Evolutionary conservation across 2,797 vertebrate genomes (phyloP).

Genomic region (Chelidonichthys spinosus): DNA sequence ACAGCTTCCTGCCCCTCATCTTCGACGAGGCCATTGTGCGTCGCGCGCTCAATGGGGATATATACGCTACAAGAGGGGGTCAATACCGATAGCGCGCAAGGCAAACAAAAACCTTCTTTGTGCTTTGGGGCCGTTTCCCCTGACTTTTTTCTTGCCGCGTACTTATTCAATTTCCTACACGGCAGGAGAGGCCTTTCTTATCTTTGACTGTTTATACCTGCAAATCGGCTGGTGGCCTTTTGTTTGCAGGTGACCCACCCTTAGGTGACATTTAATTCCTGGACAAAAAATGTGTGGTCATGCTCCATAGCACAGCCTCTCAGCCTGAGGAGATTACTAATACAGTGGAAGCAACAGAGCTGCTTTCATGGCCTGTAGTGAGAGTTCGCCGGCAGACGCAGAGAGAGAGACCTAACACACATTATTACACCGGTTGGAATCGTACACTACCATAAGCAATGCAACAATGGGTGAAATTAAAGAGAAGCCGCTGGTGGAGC

Average conservation of each 20-base stretch:
- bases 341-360: slow-evolving; percentile 80
- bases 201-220: slow-evolving; percentile 82
- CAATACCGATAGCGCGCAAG: slow-evolving; percentile 74
- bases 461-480: slow-evolving; percentile 47
- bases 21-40: slow-evolving; percentile 77
- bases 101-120: slow-evolving; percentile 83
- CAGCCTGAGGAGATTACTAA: slow-evolving; percentile 86
- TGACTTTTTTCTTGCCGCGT: slow-evolving; percentile 57
- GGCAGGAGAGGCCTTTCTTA: slow-evolving; percentile 77
- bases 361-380: slow-evolving; percentile 70
- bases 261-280: slow-evolving; percentile 90
- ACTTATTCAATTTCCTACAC: slow-evolving; percentile 84
- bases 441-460: slow-evolving; percentile 48
- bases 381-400: slow-evolving; percentile 42
- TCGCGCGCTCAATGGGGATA: slow-evolving; percentile 77
- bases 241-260: slow-evolving; percentile 85
- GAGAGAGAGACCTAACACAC: slow-evolving; percentile 44
- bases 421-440: slow-evolving; percentile 59
- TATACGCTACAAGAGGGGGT: slow-evolving; percentile 78
- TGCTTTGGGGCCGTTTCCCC: slow-evolving; percentile 61
- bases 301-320: slow-evolving; percentile 85
- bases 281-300: slow-evolving; percentile 84
- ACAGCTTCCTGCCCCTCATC: slow-evolving; percentile 80
- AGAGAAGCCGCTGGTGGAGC: slow-evolving; percentile 30
- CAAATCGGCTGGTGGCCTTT: slow-evolving; percentile 80